A percentile compares a stretch with the other conserved stretches of the same genome.
Conservation (phyloP, 2,797 vertebrate genomes). For the Nannoperca obscura region DNA sequence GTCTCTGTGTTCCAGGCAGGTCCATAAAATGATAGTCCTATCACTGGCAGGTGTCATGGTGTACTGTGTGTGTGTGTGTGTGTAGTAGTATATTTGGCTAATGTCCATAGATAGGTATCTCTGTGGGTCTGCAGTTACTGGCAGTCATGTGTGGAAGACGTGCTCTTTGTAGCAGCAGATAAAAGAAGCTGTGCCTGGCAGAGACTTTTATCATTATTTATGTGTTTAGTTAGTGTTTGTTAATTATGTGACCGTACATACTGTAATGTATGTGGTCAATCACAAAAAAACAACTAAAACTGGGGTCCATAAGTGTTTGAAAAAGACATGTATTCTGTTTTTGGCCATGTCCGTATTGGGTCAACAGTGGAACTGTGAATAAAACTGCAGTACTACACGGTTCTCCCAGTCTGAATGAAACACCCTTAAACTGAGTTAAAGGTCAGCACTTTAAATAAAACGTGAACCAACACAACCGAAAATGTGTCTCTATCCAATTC, state of each 20-base stretch:
- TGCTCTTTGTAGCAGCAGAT: conserved; percentile 18
- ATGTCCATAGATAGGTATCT: conserved; percentile 14
- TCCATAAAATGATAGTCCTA: conserved; percentile 18
- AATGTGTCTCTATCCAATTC: background rate
- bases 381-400: background rate
- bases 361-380: too few relatives aligned
- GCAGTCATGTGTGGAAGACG: background rate
- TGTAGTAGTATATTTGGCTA: background rate
- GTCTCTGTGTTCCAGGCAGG: conserved; percentile 15
- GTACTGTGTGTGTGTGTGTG: background rate
- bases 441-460: background rate
- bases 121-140: background rate
- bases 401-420: background rate
- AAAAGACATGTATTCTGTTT: background rate
- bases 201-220: background rate
- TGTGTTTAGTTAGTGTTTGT: conserved; percentile 3
- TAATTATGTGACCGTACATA: conserved; percentile 25
- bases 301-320: background rate
- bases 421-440: background rate
- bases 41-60: conserved; percentile 11
- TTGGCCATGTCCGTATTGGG: too few relatives aligned
- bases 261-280: background rate
- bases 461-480: background rate
- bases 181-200: background rate
- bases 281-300: background rate